A percentile compares a stretch with the other conserved stretches of the same genome.
Conservation (phyloP, 2,113 vertebrate species). For the Todiramphus chloris region DNA sequence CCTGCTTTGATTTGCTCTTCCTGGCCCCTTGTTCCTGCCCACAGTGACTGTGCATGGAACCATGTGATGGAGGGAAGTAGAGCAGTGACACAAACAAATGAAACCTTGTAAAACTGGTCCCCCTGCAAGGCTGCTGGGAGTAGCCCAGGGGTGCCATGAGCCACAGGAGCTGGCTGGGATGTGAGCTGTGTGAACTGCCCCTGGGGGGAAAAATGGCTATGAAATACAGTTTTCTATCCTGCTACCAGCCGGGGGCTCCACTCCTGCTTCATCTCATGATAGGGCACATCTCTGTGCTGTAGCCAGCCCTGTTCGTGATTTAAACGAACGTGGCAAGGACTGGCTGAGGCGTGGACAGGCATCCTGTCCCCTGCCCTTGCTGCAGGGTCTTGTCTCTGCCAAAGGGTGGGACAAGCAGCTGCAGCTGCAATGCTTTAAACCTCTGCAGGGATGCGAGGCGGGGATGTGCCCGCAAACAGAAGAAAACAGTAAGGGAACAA, state of each 20-base stretch:
- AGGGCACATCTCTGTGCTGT: neutral
- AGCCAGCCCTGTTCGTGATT: neutral
- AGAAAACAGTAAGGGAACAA: neutral
- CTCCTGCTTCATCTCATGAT: neutral
- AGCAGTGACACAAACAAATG: neutral
- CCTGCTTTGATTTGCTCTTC: accelerated
- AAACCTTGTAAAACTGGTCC: neutral
- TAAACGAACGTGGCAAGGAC: neutral
- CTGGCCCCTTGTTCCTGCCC: neutral
- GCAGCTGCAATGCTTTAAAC: neutral
- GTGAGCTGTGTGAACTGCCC: neutral
- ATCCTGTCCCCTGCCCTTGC: neutral
- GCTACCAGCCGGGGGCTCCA: neutral
- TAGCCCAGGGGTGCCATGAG: accelerated
- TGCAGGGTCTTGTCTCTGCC: neutral
- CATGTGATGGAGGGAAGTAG: accelerated
- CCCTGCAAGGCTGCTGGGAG: neutral
- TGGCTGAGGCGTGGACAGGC: neutral
- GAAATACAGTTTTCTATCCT: neutral
- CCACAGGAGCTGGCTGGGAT: neutral
- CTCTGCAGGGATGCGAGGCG: neutral
- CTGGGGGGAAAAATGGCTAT: neutral
- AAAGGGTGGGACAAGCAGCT: neutral
- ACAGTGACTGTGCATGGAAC: accelerated
- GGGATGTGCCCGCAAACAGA: neutral